phyloP scores from a whole-genome alignment of 1,140 invertebrate species.

The Thaumetopoea pityocampa region DNA sequence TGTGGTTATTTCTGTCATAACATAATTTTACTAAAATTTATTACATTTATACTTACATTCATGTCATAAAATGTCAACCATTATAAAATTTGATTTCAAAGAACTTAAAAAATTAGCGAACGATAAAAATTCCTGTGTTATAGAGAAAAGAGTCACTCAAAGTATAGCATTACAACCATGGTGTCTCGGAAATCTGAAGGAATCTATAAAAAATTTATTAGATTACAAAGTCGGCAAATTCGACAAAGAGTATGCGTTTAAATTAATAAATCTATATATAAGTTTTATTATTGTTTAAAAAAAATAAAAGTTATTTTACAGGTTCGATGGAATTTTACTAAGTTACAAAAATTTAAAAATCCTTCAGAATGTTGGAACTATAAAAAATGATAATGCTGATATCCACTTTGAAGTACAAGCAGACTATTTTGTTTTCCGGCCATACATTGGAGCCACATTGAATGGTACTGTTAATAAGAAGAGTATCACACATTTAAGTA shows the following conservation, averaged over 20 bases:
- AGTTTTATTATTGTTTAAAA: too few relatives aligned
- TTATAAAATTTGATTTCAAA: constrained; percentile 69
- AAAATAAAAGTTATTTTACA: too few relatives aligned
- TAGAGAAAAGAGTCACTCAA: constrained; percentile 72
- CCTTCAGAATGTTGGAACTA: constrained; percentile 71
- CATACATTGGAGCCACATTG: constrained; percentile 63
- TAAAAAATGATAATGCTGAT: constrained; percentile 76
- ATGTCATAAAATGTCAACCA: constrained; percentile 56
- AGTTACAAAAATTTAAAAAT: constrained; percentile 80
- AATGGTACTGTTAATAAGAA: constrained; percentile 80
- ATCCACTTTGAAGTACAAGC: constrained; percentile 80
- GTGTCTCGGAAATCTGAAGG: constrained; percentile 76
- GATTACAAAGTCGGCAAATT: constrained; percentile 76
- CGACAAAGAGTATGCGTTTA: constrained; percentile 76
- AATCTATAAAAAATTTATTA: constrained; percentile 73
- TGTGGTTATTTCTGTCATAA: background rate
- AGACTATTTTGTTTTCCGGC: constrained; percentile 80
- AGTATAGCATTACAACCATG: constrained; percentile 78
- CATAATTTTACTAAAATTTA: constrained; percentile 8
- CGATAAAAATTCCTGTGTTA: constrained; percentile 77
- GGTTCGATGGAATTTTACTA: constrained; percentile 78
- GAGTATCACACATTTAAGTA: constrained; percentile 77
- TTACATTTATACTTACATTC: constrained; percentile 5
- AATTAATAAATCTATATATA: too few relatives aligned
- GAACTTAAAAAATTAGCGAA: constrained; percentile 63